Conservation (phyloP, 2,888 invertebrate genomes). For the Glyphotaelius pellucidus region DNA sequence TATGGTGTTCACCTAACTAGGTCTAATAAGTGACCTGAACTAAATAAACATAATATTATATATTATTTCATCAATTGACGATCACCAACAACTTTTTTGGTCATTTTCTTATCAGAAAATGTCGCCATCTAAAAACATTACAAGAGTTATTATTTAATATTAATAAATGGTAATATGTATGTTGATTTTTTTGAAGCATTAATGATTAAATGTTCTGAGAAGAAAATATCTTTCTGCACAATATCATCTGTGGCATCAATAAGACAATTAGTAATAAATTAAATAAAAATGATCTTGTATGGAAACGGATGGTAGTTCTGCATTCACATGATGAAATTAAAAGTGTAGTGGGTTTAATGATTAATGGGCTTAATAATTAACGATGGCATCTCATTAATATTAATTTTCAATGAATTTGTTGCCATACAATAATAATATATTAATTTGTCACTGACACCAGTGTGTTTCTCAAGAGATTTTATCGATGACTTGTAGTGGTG, state of each 20-base stretch:
- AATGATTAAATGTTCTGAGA: too few species aligned
- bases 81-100: not conserved
- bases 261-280: too few species aligned
- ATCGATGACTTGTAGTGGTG: not conserved
- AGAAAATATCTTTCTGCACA: too few species aligned
- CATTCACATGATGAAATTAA: not conserved
- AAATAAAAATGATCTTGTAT: too few species aligned
- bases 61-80: not conserved
- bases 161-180: too few species aligned
- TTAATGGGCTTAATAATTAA: not conserved
- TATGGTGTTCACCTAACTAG: not conserved
- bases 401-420: not conserved
- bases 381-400: not conserved
- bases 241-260: too few species aligned
- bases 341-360: not conserved
- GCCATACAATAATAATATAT: not conserved
- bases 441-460: not conserved
- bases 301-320: not conserved
- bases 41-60: too few species aligned
- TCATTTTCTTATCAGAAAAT: too few species aligned
- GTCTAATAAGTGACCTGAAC: not conserved
- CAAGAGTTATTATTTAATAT: too few species aligned
- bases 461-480: not conserved
- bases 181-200: too few species aligned
- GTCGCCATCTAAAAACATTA: too few species aligned